Conservation (phyloP, 2,888 invertebrate genomes). For the Spatulosminthurus flaviceps region DNA sequence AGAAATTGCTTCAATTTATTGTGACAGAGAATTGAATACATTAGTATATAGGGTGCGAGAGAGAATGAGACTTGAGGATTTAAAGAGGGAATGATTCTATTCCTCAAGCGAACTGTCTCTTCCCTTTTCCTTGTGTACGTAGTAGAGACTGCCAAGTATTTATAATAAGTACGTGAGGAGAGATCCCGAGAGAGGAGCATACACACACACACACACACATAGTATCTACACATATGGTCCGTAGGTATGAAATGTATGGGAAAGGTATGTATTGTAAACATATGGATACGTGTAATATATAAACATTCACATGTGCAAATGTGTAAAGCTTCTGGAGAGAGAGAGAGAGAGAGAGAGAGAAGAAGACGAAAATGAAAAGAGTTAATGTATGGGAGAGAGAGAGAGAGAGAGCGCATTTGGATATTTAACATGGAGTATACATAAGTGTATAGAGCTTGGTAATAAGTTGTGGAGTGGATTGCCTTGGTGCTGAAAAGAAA, state of each 20-base stretch:
- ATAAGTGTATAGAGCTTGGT: background rate
- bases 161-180: too few relatives aligned
- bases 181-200: too few relatives aligned
- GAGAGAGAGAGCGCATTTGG: constrained; percentile 21
- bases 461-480: too few relatives aligned
- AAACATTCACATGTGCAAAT: too few relatives aligned
- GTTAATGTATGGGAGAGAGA: constrained; percentile 20
- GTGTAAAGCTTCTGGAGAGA: background rate
- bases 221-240: too few relatives aligned
- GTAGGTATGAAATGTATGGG: too few relatives aligned
- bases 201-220: too few relatives aligned
- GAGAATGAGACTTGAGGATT: constrained; percentile 44
- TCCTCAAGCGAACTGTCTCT: constrained; percentile 15
- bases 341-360: background rate
- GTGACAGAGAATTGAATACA: constrained; percentile 64
- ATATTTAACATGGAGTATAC: background rate
- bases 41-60: constrained; percentile 52
- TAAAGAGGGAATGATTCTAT: constrained; percentile 33
- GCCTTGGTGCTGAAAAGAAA: constrained; percentile 3
- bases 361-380: too few relatives aligned
- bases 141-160: too few relatives aligned
- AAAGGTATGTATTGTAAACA: too few relatives aligned
- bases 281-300: too few relatives aligned
- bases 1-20: constrained; percentile 64
- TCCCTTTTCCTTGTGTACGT: background rate